Evolutionary conservation across 2,797 vertebrate genomes (phyloP).

Genomic region (Momotus momota): DNA sequence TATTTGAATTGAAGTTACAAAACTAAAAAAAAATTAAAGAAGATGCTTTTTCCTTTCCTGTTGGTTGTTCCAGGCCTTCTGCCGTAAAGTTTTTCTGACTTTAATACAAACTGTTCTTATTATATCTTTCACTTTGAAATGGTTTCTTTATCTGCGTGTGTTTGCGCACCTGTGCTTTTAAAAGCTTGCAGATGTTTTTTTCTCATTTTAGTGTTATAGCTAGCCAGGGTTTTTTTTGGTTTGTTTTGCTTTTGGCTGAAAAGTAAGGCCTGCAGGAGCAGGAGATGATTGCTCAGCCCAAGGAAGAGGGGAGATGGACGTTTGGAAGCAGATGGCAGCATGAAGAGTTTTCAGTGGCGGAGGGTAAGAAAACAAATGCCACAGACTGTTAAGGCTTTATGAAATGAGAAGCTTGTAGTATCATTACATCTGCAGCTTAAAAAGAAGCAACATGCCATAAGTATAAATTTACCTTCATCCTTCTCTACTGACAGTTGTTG

Average conservation of each 20-base stretch:
- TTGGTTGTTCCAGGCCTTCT: constrained; percentile 24
- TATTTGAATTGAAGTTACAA: neutral
- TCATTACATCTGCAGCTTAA: neutral
- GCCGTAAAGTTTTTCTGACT: neutral
- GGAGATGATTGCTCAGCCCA: neutral
- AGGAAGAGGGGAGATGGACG: neutral
- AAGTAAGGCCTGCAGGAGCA: neutral
- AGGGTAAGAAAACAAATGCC: constrained; percentile 10
- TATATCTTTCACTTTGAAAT: neutral
- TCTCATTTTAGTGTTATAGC: constrained; percentile 19
- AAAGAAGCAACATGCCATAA: neutral
- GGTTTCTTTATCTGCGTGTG: neutral
- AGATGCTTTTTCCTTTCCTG: neutral
- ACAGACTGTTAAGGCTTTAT: neutral
- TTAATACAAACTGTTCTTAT: neutral
- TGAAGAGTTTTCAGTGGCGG: neutral
- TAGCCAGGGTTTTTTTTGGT: neutral
- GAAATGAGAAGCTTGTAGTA: neutral
- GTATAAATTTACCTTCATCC: neutral
- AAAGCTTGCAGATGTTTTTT: constrained; percentile 62
- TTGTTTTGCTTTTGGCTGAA: constrained; percentile 34
- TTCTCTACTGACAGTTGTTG: neutral
- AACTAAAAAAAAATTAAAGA: neutral
- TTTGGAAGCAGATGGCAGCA: constrained; percentile 12
- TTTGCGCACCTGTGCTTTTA: neutral